phyloP scores from a whole-genome alignment of 2,888 invertebrate genomes.

The Thecophora atra region DNA sequence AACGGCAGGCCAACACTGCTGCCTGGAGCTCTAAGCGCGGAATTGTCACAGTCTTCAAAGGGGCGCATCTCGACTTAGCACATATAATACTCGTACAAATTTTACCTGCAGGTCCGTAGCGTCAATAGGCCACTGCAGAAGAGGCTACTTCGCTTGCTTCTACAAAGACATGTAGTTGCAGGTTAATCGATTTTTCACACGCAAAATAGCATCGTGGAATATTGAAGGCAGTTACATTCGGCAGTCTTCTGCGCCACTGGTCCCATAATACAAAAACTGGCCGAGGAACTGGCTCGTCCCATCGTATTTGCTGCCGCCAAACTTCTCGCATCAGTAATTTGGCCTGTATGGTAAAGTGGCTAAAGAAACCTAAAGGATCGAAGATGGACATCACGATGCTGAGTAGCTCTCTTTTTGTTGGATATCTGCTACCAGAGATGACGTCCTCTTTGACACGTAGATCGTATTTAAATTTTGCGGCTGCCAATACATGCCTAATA shows the following conservation, averaged over 20 bases:
- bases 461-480: constrained; percentile 10
- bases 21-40: constrained; percentile 27
- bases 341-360: neutral
- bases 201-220: constrained; percentile 9
- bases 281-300: constrained; percentile 27
- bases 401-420: constrained; percentile 30
- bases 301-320: constrained; percentile 9
- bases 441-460: too few relatives aligned
- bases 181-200: neutral
- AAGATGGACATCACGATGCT: constrained; percentile 36
- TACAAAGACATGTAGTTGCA: constrained; percentile 8
- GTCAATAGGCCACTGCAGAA: constrained; percentile 11
- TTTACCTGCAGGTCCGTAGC: neutral
- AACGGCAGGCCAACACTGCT: constrained; percentile 39
- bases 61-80: constrained; percentile 37
- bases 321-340: neutral
- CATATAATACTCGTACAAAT: neutral
- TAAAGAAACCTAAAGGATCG: constrained; percentile 19
- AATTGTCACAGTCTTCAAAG: constrained; percentile 37
- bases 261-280: neutral
- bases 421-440: too few relatives aligned
- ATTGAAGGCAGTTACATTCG: neutral
- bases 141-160: constrained; percentile 12
- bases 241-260: neutral
- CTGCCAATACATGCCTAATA: constrained; percentile 26